Base-by-base conservation (phyloP, 2,888 invertebrate genomes). In the Metallyticus violacea region DNA sequence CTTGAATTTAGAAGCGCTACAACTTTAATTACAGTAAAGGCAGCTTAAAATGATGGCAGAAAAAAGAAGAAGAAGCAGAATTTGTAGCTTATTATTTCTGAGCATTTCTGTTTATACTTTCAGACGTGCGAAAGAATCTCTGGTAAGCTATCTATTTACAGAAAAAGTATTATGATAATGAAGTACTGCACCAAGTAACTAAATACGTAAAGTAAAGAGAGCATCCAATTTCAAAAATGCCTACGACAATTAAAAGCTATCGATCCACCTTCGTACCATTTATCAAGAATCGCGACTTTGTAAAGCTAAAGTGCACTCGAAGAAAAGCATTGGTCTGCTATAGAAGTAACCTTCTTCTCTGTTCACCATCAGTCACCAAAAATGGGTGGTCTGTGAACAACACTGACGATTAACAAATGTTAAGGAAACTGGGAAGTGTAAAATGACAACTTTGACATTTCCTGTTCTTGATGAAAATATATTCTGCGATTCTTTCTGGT, bases 31-130 rank as follows among this genome's bases (percentile, higher is more conserved):
- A 83, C 77, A 83, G 77, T 77, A 77, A 29, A 62, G 28, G 83
- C 77, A 83, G 83, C 77, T 83, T 28, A 83, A 83, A 83, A 83
- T 83, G 77, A 83, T 77, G 77, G 83, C 28, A 7, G 40, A 62
- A 22, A 62, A 62, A 62, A 62, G 22, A 62, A n/a, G n/a, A n/a
- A n/a, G n/a, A n/a, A n/a, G n/a, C n/a, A n/a, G n/a, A n/a, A n/a
- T n/a, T n/a, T n/a, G 40, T 62, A 62, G 40, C 40, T 15, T 62
- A 62, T 62, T 62, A 62, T 62, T 62, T 62, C 9, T 62, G 40
- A 62, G 40, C 40, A 15, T 62, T 62, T 62, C 40, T 62, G 22
- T 62, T 62, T 62, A 62, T 62, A 62, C 40, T 62, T 62, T 62
- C 40, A 62, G 40, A 62, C 22, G 40, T 62, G 40, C 40, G 40